Conservation (phyloP, 1,140 invertebrate genomes). For the Neodiprion lecontei region DNA sequence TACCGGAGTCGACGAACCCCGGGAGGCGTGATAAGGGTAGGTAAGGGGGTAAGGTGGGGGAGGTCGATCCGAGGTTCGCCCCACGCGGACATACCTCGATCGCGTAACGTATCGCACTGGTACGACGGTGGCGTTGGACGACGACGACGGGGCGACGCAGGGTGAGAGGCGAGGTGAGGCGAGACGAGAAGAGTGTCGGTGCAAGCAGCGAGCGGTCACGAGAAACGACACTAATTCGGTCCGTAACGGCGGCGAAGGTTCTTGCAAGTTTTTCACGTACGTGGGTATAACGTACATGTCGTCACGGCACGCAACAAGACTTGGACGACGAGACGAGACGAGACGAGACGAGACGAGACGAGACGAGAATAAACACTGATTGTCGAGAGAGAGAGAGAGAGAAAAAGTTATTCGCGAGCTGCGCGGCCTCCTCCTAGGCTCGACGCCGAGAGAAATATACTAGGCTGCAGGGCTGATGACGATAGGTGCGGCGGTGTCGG, state of each 20-base stretch:
- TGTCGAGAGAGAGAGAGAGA: too few species aligned
- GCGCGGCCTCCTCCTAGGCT: background rate
- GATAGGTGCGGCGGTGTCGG: conserved; percentile 15
- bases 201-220: conserved; percentile 16
- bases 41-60: background rate
- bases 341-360: too few species aligned
- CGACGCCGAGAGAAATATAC: conserved; percentile 1
- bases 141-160: background rate
- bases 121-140: background rate
- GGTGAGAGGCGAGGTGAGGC: conserved; percentile 30
- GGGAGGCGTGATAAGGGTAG: background rate
- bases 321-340: too few species aligned
- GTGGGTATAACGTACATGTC: too few species aligned
- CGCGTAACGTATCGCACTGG: background rate
- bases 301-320: too few species aligned
- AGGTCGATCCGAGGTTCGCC: background rate
- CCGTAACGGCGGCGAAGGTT: too few species aligned
- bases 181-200: conserved; percentile 18
- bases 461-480: background rate
- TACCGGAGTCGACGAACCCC: background rate
- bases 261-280: too few species aligned
- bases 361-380: too few species aligned
- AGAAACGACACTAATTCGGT: background rate
- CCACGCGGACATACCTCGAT: background rate
- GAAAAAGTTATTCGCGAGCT: background rate